These are phyloP conservation scores for Thermophis baileyi DNA, from an alignment of 2,113 vertebrate species.

Conservation along the genomic window DNA sequence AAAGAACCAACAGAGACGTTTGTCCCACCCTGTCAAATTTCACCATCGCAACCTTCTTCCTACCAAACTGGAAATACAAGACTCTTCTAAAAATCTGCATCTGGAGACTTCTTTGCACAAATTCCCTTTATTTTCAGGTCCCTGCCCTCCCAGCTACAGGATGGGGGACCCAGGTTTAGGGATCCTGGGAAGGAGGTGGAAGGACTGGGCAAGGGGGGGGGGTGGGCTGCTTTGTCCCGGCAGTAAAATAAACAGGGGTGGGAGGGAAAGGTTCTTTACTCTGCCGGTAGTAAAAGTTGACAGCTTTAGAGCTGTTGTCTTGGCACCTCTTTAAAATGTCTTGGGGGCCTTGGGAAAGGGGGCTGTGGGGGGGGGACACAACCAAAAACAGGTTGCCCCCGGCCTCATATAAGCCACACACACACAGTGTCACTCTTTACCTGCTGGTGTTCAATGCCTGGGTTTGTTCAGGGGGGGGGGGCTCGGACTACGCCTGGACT, in stretches of 20 bases:
- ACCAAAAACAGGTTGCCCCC: not conserved
- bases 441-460: not conserved
- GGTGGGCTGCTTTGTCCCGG: not conserved
- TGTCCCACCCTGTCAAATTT: not conserved
- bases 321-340: conserved; percentile 1
- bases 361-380: not conserved
- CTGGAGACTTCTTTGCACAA: not conserved
- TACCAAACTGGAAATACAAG: not conserved
- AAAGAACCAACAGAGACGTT: not conserved
- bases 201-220: not conserved
- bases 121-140: not conserved
- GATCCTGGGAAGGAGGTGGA: not conserved
- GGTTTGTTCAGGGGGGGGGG: not conserved
- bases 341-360: not conserved
- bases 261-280: not conserved
- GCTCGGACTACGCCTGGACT: not conserved
- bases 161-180: not conserved
- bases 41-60: no score
- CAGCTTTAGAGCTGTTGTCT: not conserved
- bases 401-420: not conserved
- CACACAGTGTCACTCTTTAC: not conserved
- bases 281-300: conserved; percentile 22
- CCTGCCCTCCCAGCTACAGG: not conserved
- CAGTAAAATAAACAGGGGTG: not conserved
- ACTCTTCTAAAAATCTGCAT: not conserved